phyloP scores from a whole-genome alignment of 2,113 vertebrate species.

The Romanogobio albipinnatus region DNA sequence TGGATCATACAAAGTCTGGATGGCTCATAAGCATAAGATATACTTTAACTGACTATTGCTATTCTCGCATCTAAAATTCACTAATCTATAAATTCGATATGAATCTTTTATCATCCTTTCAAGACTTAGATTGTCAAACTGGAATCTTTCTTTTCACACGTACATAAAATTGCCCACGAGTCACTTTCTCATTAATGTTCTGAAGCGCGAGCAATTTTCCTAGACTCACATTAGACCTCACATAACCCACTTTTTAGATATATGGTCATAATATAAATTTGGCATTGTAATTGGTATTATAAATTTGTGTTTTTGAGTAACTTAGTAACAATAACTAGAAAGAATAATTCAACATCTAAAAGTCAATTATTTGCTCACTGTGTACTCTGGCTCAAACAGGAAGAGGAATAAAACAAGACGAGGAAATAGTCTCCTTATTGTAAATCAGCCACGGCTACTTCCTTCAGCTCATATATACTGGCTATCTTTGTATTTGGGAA shows the following conservation, averaged over 20 bases:
- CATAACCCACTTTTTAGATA: background rate
- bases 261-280: background rate
- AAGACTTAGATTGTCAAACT: background rate
- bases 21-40: background rate
- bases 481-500: background rate
- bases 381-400: background rate
- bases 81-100: background rate
- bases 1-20: background rate
- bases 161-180: background rate
- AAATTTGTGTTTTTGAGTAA: background rate
- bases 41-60: constrained; percentile 3
- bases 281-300: background rate
- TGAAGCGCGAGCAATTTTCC: background rate
- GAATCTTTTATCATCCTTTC: background rate
- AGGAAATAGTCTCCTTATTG: constrained; percentile 1
- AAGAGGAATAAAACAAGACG: background rate
- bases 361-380: constrained; percentile 11
- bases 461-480: background rate
- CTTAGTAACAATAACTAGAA: too few species aligned
- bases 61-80: background rate
- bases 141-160: background rate
- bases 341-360: background rate
- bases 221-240: background rate
- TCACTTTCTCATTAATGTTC: background rate
- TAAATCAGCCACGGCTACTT: background rate